These are phyloP conservation scores for Elaphurus davidianus DNA, from an alignment of 2,113 vertebrate species.

Conservation along the genomic window DNA sequence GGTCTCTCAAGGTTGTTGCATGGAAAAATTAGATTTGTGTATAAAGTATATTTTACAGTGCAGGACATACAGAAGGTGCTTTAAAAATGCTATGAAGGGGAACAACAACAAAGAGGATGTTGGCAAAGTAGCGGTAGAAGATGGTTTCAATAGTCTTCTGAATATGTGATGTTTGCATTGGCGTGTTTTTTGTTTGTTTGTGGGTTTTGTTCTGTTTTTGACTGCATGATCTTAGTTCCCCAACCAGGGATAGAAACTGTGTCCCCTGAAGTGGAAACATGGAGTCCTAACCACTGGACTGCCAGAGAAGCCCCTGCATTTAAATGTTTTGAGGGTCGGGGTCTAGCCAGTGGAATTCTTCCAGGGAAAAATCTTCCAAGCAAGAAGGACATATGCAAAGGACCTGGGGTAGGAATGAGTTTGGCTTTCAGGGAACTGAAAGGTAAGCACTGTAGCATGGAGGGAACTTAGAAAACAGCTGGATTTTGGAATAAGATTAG, in stretches of 20 bases:
- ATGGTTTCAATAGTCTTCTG: not conserved
- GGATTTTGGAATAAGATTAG: conserved; percentile 8
- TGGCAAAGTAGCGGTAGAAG: not conserved
- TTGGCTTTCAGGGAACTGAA: not conserved
- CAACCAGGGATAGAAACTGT: not conserved
- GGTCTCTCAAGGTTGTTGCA: not conserved
- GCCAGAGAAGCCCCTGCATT: not conserved
- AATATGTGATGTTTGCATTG: not conserved
- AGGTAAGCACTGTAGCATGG: not conserved
- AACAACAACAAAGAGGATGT: not conserved
- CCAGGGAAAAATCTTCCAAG: not conserved
- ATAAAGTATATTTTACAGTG: not conserved
- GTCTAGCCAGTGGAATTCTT: not conserved
- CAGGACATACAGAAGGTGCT: not conserved
- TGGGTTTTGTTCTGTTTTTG: not conserved
- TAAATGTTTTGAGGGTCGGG: not conserved
- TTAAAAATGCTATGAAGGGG: not conserved
- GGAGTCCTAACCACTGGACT: not conserved
- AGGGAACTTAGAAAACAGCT: not conserved
- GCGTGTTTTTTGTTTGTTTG: not conserved
- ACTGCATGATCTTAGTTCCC: not conserved
- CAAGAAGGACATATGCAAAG: not conserved
- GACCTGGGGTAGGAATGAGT: not conserved
- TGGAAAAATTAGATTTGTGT: not conserved
- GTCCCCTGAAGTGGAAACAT: not conserved